Base-by-base conservation (phyloP, 2,888 invertebrate genomes). In the Drosophila tripunctata region DNA sequence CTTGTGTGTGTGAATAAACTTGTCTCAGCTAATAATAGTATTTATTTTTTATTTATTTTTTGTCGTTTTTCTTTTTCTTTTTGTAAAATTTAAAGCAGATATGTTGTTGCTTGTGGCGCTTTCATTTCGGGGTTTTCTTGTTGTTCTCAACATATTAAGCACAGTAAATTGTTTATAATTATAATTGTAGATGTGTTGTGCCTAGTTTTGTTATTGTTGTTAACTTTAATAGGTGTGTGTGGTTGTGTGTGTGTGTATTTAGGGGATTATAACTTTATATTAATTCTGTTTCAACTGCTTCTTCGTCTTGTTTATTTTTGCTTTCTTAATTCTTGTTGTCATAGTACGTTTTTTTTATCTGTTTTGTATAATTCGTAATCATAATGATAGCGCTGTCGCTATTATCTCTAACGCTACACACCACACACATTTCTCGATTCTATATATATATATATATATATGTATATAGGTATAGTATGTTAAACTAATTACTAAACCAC, bases 81-180 rank as follows among this genome's bases (percentile, higher is more conserved):
- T 68, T 72, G 67, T 76, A 68, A 77, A 87, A 75, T 74, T 70
- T 72, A 75, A 86, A 85, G 88, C 88, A 87, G 89, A 89, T 83
- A 89, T 85, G 89, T 88, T 76, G 70, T 78, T 87, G 78, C 79
- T 75, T 82, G 85, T 85, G 85, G 73, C 84, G 85, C 82, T 75
- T 45, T 52, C 51, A 55, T 66, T 67, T 63, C 52, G 66, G 68
- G 21, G 3, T 21, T 3, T 21, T 21, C 3, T 21, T 82, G 63
- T 62, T 83, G 81, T 80, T 78, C 69, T 68, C 66, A 82, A 84
- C 87, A 80, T 79, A n/a, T n/a, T n/a, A 81, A 81, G 80, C 81
- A 81, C 87, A 83, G 81, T 86, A 71, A 71, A 57, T 78, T 78
- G 68, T 86, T 81, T 82, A 76, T 69, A 80, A 24, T 50, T 50